Base-by-base conservation (phyloP, 2,797 vertebrate species). In the Moxostoma hubbsi region DNA sequence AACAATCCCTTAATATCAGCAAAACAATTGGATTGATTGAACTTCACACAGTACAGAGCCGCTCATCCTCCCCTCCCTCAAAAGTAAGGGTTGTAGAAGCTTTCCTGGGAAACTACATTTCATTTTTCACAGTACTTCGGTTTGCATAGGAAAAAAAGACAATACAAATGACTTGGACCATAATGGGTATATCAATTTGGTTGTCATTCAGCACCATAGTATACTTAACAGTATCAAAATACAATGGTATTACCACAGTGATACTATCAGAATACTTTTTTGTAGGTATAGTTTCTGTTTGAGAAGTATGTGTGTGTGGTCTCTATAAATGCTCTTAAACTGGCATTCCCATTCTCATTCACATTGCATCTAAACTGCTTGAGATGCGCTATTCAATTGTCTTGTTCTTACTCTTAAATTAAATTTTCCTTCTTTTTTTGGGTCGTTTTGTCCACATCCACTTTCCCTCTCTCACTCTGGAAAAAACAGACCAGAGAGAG, bases 331-430 rank as follows among this genome's bases (percentile, higher is more conserved):
- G 36, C 43, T 9, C 18, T 58, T 47, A 12, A 18, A 71, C 54
- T 13, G 15, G 2, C 47, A 72, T 59, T 49, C 55, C 47, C 69
- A 78, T 51, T 54, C n/a, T 51, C 13, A 79, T 72, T 76, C 6
- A 80, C 59, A 81, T 49, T 68, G 63, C 70, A 75, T 62, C 80
- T 73, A 83, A 84, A 83, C 59, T 79, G 75, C 83, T 73, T 62
- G n/a, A 75, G 75, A 86, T 85, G 63, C 53, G 65, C 75, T 82
- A 86, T 87, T 84, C 84, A 85, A 83, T 86, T 81, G 86, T 83
- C 57, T 45, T 12, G 53, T 76, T 79, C 36, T 79, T 74, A 77
- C 74, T 74, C 63, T 70, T 73, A 49, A 58, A 18, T 86, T 85
- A 81, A 15, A 62, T 75, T 79, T 86, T 76, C 24, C 54, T 15